Evolutionary conservation across 2,113 vertebrate species (phyloP), one percentile per base, ranked within the genome.

Genomic region (Pionites leucogaster): DNA sequence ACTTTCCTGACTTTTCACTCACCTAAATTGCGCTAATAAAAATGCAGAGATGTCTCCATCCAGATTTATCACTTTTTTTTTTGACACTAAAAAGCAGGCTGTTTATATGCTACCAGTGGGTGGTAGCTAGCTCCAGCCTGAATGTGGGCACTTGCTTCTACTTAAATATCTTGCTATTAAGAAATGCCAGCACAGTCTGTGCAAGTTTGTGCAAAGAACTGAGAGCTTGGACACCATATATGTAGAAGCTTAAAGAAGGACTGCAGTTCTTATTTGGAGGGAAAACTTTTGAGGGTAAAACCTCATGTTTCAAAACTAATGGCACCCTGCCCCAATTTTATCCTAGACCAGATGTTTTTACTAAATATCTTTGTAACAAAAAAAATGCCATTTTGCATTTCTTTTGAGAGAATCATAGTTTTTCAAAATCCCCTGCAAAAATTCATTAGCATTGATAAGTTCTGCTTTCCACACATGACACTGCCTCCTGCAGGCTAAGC

Each of bases 401-500:
- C 25, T 88, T 95, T 87, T 63, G 90, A 92, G n/a, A 72, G 19
- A 82, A 90, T 41, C 14, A 7, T 5, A 29, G 11, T 22, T 85
- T 95, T 95, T 55, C 52, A 80, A 74, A 88, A 90, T 88, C 10
- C 13, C 6, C 39, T 75, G 53, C 23, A 70, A 94, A 92, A 55
- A 12, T 90, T 95, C 42, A 75, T 86, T 92, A 88, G 27, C 50
- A 78, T 50, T 88, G 76, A 7, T 59, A 69, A 81, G 23, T 77
- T 94, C 60, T 94, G 64, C 50, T 71, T 92, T 88, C 64, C 27
- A 68, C 42, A 39, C 39, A 25, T 92, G 88, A 83, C 94, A 94
- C 82, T 95, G 93, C 82, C 90, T 96, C 93, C 88, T 97, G 82
- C 79, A 95, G 94, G 86, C 80, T 95, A 69, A 78, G 42, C 9